Evolutionary conservation across 2,888 invertebrate genomes (phyloP), one percentile per base, ranked within the genome.

Genomic region (Melanostoma mellinum): DNA sequence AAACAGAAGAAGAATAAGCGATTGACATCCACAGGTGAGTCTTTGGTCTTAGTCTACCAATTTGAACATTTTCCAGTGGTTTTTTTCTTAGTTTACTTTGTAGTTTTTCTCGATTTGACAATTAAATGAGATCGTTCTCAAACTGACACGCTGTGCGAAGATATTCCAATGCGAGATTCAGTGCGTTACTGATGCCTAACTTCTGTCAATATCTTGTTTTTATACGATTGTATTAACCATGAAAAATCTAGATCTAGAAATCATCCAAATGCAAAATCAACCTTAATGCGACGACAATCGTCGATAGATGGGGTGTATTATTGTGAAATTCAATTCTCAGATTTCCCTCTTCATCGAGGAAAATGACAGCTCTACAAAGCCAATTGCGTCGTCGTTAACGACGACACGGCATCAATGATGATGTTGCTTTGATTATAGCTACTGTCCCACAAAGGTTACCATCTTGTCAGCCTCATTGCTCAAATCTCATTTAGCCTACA

Each of bases 111-210:
- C 35, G 1, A 68, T 42, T 42, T 48, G 20, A 73, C 33, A 9
- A 52, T 32, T 58, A 32, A 32, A 9, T 36, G 9, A 55, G 35
- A 2, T 36, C 30, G 20, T 33, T 56, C 58, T 67, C 33, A 6
- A 71, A 42, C 3, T 61, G 40, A 46, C 40, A 35, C 33, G 53
- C 50, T 6, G 46, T 52, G 50, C 50, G 63, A 38, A 38, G 55
- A 79, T 78, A 67, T 79, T 74, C 79, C 84, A 69, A 79, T 84
- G 60, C 71, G 30, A 84, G 74, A 75, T 79, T 79, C 84, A 75
- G 58, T 84, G 79, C 79, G 79, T 84, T 79, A 84, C 84, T 84
- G 84, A 84, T 84, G 79, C 61, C 58, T 50, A 75, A 60, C 52
- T 75, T 55, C 55, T 75, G 61, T 71, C 65, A 67, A 71, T 84